Evolutionary conservation across 2,888 invertebrate species (phyloP).

Genomic region (Petrolisthes manimaculis): DNA sequence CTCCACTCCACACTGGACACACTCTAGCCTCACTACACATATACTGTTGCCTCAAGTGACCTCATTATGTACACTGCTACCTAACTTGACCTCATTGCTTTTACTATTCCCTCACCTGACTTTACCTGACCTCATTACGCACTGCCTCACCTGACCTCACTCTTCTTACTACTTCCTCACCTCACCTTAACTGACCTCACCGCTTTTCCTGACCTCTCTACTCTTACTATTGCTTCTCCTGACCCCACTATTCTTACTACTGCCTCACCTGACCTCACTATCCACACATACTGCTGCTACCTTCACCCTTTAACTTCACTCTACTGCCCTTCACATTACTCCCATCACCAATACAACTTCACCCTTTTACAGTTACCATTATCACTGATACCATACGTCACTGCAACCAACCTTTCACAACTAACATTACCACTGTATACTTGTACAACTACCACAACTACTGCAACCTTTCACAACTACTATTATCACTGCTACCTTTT

Average conservation of each 20-base stretch:
- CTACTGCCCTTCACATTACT: neutral
- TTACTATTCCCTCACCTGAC: neutral
- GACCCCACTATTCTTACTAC: neutral
- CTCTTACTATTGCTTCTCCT: neutral
- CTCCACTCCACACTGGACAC: neutral
- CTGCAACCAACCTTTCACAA: neutral
- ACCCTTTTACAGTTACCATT: too few species aligned
- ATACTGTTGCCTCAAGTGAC: neutral
- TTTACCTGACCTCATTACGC: too few species aligned
- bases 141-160: too few species aligned
- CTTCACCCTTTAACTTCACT: neutral
- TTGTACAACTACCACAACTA: neutral
- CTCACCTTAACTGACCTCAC: neutral
- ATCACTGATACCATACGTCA: neutral
- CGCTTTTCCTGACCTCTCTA: neutral
- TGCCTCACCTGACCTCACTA: neutral
- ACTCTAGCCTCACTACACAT: too few species aligned
- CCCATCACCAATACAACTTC: neutral
- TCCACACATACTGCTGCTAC: neutral
- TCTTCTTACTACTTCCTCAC: neutral
- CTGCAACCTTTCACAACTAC: neutral
- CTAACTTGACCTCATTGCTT: neutral
- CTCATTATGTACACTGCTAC: neutral
- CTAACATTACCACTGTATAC: neutral
- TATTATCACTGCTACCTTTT: neutral